Conservation (phyloP, 2,888 invertebrate genomes). For the Clostera curtula region DNA sequence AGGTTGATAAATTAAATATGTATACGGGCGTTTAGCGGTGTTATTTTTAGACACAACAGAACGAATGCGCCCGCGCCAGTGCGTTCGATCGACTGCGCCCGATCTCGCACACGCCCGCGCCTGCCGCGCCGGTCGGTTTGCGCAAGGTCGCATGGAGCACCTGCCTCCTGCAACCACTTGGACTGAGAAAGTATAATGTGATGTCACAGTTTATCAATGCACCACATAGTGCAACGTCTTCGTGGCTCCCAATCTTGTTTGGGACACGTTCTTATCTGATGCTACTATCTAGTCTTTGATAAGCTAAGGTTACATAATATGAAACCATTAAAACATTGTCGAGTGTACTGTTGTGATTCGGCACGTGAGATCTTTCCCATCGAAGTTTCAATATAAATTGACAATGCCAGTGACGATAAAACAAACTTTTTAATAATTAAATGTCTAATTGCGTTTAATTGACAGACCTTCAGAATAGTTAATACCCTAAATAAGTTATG, state of each 20-base stretch:
- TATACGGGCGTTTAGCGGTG: slow-evolving; percentile 5
- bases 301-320: no score
- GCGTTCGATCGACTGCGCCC: slow-evolving; percentile 26
- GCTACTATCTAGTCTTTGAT: no score
- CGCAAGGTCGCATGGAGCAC: slow-evolving; percentile 46
- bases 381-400: neutral
- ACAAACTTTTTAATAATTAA: no score
- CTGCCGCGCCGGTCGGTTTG: slow-evolving; percentile 27
- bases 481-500: no score
- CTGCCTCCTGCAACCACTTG: slow-evolving; percentile 30
- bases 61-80: slow-evolving; percentile 28
- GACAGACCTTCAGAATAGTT: no score
- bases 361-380: slow-evolving; percentile 3
- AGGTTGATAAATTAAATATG: slow-evolving; percentile 11
- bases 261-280: neutral
- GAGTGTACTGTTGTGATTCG: slow-evolving; percentile 4
- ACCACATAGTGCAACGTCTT: slow-evolving; percentile 13
- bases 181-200: slow-evolving; percentile 49
- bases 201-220: slow-evolving; percentile 37
- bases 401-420: no score
- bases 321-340: no score
- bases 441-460: no score
- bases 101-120: slow-evolving; percentile 15
- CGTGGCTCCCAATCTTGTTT: neutral
- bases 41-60: slow-evolving; percentile 9